phyloP scores from a whole-genome alignment of 2,888 invertebrate species.

The Megaustenia siamemsis region DNA sequence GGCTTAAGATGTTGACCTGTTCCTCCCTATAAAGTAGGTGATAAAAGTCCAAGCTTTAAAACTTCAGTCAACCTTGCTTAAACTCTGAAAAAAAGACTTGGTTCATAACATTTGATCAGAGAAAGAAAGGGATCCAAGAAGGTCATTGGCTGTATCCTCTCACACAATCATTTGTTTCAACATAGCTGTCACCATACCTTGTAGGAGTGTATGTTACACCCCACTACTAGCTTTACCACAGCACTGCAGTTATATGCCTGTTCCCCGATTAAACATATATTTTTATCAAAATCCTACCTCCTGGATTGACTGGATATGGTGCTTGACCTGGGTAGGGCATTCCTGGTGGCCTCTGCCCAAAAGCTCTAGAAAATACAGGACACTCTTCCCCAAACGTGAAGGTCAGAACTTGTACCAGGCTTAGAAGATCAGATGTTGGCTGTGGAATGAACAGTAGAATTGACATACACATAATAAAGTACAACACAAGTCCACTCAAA shows the following conservation, averaged over 20 bases:
- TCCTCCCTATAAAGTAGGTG: no score
- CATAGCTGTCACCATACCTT: no score
- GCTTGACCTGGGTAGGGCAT: constrained; percentile 40
- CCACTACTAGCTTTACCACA: background rate
- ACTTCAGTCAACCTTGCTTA: no score
- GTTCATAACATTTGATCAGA: no score
- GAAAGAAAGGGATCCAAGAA: no score
- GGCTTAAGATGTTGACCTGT: no score
- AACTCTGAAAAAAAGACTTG: no score
- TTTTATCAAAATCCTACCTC: background rate
- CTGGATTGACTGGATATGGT: constrained; percentile 51
- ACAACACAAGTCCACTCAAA: background rate
- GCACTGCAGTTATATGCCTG: background rate
- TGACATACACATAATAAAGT: background rate
- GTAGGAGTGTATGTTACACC: no score
- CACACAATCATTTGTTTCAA: no score
- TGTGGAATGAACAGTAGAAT: constrained; percentile 72
- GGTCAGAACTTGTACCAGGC: constrained; percentile 92
- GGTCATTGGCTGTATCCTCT: no score
- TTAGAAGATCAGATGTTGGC: constrained; percentile 90
- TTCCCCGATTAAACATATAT: background rate
- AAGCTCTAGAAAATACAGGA: constrained; percentile 85
- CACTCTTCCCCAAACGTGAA: constrained; percentile 96
- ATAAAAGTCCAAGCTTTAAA: no score
- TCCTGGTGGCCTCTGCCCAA: constrained; percentile 33